These are phyloP conservation scores for Apodemus speciosus DNA, from an alignment of 2,113 vertebrate species.

Conservation along the genomic window DNA sequence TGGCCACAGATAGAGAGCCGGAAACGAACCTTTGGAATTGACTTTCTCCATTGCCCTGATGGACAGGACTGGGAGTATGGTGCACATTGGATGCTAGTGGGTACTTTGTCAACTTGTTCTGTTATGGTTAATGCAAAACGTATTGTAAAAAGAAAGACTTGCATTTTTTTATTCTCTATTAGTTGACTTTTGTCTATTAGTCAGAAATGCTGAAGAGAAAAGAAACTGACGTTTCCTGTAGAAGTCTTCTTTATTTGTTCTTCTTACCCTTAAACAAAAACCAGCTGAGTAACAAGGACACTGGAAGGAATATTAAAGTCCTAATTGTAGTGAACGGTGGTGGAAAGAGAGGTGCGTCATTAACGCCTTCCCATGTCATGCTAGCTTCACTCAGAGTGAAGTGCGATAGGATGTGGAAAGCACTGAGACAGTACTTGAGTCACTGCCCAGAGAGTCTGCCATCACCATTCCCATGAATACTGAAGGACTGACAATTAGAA, in stretches of 20 bases:
- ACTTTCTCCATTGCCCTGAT: not conserved
- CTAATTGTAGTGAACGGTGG: not conserved
- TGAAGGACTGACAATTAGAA: not conserved
- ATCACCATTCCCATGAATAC: not conserved
- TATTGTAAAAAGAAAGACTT: not conserved
- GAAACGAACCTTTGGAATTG: not conserved
- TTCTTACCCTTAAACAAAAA: conserved; percentile 31
- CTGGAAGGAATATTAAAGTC: conserved; percentile 4
- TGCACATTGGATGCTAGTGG: not conserved
- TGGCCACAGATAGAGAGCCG: not conserved
- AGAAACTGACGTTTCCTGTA: conserved; percentile 19
- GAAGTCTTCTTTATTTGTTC: not conserved
- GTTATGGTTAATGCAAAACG: not conserved
- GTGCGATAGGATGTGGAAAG: not conserved
- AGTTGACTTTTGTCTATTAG: not conserved
- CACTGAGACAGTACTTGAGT: not conserved
- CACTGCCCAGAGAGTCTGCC: not conserved
- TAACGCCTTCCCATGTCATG: not conserved
- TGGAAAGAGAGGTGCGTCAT: not conserved
- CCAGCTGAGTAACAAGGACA: not conserved
- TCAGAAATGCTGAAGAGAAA: conserved; percentile 29
- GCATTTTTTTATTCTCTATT: conserved; percentile 29
- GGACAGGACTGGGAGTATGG: not conserved
- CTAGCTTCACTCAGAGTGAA: not conserved
- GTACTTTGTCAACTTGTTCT: not conserved